Base-by-base conservation (phyloP, 2,113 vertebrate species). In the Cottus gobio region DNA sequence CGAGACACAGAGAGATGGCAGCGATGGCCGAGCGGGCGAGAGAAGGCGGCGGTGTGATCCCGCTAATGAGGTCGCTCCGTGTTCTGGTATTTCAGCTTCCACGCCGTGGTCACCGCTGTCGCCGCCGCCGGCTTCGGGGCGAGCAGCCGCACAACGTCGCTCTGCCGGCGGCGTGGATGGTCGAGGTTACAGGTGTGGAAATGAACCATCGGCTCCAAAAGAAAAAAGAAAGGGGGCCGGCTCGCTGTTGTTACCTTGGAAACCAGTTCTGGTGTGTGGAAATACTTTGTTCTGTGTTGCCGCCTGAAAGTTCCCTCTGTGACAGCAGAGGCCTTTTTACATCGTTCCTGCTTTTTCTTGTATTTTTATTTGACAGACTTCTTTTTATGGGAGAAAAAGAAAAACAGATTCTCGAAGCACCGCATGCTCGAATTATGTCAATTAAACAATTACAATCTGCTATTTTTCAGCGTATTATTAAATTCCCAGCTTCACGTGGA, bases 201-300 rank as follows among this genome's bases (percentile, higher is more conserved):
- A 90, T 87, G 84, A 87, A 75, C 81, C 75, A 60, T 83, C 85
- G 20, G 31, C 85, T 73, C 79, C 81, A 75, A 3, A 34, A 34
- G 5, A 31, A 31, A 31, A 31, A 2, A 31, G 5, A 31, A 85
- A 80, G 69, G 72, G 82, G 62, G 72, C 20, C 57, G 6, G 1
- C 76, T 85, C 36, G 2, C 87, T 80, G 92, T 93, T 80, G 92
- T 93, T 93, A 77, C 92, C 91, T 81, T 89, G 92, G 87, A 89
- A 88, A 92, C 91, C 80, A 75, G 71, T 63, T 71, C 61, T 54
- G 83, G 64, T 79, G 73, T 83, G 76, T 71, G 39, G 80, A 83
- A 63, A 44, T 84, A 86, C 64, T 76, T 89, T 73, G 57, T 76
- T 81, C 69, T 36, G 64, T 3, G 76, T 70, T 84, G 56, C 75